These are phyloP conservation scores for Drosophila pseudotalamancana DNA, from an alignment of 2,888 invertebrate species.

Conservation along the genomic window DNA sequence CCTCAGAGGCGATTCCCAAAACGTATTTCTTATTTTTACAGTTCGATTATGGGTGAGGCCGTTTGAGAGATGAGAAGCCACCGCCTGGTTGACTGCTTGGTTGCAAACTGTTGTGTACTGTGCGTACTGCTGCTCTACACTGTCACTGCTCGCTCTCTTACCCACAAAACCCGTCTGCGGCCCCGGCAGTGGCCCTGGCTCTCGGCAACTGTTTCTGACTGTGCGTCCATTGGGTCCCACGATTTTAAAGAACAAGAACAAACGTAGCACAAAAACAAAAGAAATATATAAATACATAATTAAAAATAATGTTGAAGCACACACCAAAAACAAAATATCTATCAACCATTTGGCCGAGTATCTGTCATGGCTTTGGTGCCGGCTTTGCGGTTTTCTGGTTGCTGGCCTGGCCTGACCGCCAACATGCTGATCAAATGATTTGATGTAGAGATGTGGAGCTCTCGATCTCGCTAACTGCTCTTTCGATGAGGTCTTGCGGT, in stretches of 20 bases:
- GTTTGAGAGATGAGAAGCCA: constrained; percentile 60
- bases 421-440: constrained; percentile 48
- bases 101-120: constrained; percentile 39
- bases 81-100: constrained; percentile 56
- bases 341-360: constrained; percentile 21
- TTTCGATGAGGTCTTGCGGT: constrained; percentile 69
- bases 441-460: constrained; percentile 70
- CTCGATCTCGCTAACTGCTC: constrained; percentile 54
- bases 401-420: constrained; percentile 46
- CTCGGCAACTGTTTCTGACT: constrained; percentile 43
- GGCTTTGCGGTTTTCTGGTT: constrained; percentile 52
- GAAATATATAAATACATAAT: constrained; percentile 26
- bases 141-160: constrained; percentile 37
- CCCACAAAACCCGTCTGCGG: constrained; percentile 53
- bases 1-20: constrained; percentile 66
- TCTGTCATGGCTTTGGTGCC: constrained; percentile 22
- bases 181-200: constrained; percentile 42
- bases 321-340: constrained; percentile 9
- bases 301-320: constrained; percentile 26
- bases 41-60: constrained; percentile 64
- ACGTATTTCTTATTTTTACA: constrained; percentile 81
- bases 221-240: constrained; percentile 30
- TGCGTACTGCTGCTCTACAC: constrained; percentile 41
- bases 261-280: constrained; percentile 25
- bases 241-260: constrained; percentile 7